phyloP scores from a whole-genome alignment of 2,113 vertebrate genomes.

The Erythrolamprus reginae region DNA sequence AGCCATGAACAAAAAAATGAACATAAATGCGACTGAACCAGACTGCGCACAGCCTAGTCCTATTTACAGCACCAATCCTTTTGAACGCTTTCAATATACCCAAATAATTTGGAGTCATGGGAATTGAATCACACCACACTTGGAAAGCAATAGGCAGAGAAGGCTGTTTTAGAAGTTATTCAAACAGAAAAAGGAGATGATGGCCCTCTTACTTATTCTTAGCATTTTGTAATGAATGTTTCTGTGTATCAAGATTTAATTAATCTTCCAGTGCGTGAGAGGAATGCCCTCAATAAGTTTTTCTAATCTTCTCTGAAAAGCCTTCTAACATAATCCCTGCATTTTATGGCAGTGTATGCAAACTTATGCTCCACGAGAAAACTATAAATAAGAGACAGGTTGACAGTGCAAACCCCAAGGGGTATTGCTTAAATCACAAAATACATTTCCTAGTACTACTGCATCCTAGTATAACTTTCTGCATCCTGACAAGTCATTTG shows the following conservation, averaged over 20 bases:
- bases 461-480: background rate
- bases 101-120: background rate
- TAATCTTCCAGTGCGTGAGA: background rate
- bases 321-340: background rate
- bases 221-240: background rate
- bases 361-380: background rate
- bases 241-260: background rate
- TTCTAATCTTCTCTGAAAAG: background rate
- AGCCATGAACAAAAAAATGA: background rate
- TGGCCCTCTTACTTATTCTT: background rate
- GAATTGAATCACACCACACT: background rate
- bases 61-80: background rate
- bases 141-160: background rate
- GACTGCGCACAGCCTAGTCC: too few species aligned
- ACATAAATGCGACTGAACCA: background rate
- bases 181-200: background rate
- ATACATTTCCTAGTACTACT: background rate
- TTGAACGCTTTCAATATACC: background rate
- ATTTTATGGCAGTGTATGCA: background rate
- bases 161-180: background rate
- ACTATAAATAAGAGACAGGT: constrained; percentile 14
- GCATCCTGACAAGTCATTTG: background rate
- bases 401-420: background rate
- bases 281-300: background rate
- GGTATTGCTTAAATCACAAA: background rate